phyloP scores from a whole-genome alignment of 1,140 invertebrate species.

The Zaprionus taronus region DNA sequence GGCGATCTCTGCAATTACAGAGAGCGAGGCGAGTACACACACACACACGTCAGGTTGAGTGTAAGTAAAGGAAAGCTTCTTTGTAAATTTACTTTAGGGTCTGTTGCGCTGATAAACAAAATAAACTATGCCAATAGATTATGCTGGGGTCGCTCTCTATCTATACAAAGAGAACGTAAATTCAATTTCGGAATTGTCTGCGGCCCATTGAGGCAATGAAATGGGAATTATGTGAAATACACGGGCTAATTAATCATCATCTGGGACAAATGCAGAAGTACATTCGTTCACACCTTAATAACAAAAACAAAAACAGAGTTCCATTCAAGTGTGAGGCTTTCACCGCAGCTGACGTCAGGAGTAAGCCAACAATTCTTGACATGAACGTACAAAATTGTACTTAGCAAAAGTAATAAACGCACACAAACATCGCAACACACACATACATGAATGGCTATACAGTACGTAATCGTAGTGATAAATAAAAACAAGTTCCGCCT shows the following conservation, averaged over 20 bases:
- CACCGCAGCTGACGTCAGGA: slow-evolving; percentile 43
- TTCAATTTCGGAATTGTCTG: slow-evolving; percentile 16
- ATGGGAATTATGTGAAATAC: slow-evolving; percentile 58
- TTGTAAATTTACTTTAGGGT: slow-evolving; percentile 48
- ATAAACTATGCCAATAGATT: slow-evolving; percentile 62
- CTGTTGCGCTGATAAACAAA: slow-evolving; percentile 62
- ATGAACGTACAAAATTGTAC: slow-evolving; percentile 10
- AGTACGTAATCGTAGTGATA: slow-evolving; percentile 26
- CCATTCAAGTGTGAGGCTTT: slow-evolving; percentile 15
- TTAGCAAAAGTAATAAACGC: slow-evolving; percentile 7
- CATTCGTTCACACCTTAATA: neutral
- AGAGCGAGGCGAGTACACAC: slow-evolving; percentile 13
- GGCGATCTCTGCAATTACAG: slow-evolving; percentile 30
- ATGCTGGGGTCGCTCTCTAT: slow-evolving; percentile 8
- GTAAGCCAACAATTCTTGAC: slow-evolving; percentile 19
- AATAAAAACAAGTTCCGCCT: slow-evolving; percentile 57
- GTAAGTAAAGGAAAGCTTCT: slow-evolving; percentile 37
- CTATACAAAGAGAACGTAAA: slow-evolving; percentile 26
- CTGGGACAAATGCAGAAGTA: slow-evolving; percentile 22
- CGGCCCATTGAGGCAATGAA: slow-evolving; percentile 43
- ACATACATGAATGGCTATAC: neutral
- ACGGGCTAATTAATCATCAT: slow-evolving; percentile 69
- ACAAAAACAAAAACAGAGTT: neutral
- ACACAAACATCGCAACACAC: neutral
- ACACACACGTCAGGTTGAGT: neutral